Base-by-base conservation (phyloP, 2,797 vertebrate species). In the Gephyroberyx darwinii region DNA sequence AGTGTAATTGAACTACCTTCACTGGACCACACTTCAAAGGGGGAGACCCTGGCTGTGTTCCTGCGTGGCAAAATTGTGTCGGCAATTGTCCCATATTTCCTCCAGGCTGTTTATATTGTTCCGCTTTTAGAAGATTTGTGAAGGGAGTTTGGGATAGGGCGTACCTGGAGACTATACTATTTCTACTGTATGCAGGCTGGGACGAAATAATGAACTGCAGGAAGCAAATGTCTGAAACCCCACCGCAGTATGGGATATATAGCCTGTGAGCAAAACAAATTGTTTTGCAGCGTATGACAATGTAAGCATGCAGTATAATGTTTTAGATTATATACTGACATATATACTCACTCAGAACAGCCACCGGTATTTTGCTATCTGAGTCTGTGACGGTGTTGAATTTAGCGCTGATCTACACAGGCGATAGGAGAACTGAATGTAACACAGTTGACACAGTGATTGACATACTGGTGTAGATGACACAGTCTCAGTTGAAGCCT, bases 1-100 rank as follows among this genome's bases (percentile, higher is more conserved):
- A 60, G 78, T 62, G 86, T 85, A 74, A 86, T 75, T 81, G 81
- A 83, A 86, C 68, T 76, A 62, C 79, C 77, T 26, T 26, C 26
- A 26, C 26, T 88, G 81, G 76, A 78, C 22, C 63, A 30, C 52
- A 61, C 66, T 81, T 88, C 79, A 72, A 70, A 81, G 45, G 26
- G 26, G 52, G 48, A 48, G 54, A 48, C 62, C 51, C 14, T 69
- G 13, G 20, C 35, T 53, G 37, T 30, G 52, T 3, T 66, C 19
- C 12, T 48, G n/a, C 35, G 20, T 30, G 63, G 33, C 35, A 16
- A 35, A 2, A 57, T 16, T 57, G 43, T 65, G 60, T 55, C 62
- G 31, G 30, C 33, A 48, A 12, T 58, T 69, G 39, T 71, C 3
- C 14, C 47, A 50, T 35, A 14, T 71, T 75, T 75, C 50, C 62